Evolutionary conservation across 2,888 invertebrate species (phyloP), one percentile per base, ranked within the genome.

Genomic region (Helleia helle): DNA sequence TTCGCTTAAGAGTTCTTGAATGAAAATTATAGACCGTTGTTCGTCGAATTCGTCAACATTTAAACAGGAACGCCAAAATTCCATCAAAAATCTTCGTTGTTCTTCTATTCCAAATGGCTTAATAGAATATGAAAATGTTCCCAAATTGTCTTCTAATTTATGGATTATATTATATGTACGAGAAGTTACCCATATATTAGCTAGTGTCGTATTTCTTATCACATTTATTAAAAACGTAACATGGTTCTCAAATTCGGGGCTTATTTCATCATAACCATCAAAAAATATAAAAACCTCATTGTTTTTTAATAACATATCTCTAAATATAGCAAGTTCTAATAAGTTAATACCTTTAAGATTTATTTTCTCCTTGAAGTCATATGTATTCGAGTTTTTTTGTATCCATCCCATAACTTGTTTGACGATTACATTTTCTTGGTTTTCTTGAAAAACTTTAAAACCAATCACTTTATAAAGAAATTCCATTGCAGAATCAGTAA

Each of bases 111-210:
- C 17, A 14, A 31, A 31, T 5, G 18, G 6, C 7, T 31, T 31
- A 11, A 31, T 31, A 6, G 11, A 15, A 18, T 31, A 17, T 11
- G 31, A 31, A 3, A 17, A n/a, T 2, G 14, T 17, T 15, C 9
- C 31, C 31, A 31, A 17, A 31, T 31, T 31, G 4, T 31, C 31
- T 31, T 31, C 31, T 17, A 31, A 14, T 15, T 15, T 18, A 11
- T 31, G 7, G 7, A 31, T 31, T 9, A 31, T 31, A 31, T 31
- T 31, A 14, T 31, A 31, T 9, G 31, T 31, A 11, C 31, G 17
- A 31, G 17, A 31, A 15, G 31, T 31, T 17, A 9, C 17, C 31
- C 31, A 31, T 15, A 31, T 31, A 11, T 31, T 9, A 31, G 31
- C 31, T 11, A 9, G 17, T 17, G 31, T 18, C 3, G 2, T 11